phyloP scores from a whole-genome alignment of 2,113 vertebrate genomes.

The Sinosuthora webbiana region DNA sequence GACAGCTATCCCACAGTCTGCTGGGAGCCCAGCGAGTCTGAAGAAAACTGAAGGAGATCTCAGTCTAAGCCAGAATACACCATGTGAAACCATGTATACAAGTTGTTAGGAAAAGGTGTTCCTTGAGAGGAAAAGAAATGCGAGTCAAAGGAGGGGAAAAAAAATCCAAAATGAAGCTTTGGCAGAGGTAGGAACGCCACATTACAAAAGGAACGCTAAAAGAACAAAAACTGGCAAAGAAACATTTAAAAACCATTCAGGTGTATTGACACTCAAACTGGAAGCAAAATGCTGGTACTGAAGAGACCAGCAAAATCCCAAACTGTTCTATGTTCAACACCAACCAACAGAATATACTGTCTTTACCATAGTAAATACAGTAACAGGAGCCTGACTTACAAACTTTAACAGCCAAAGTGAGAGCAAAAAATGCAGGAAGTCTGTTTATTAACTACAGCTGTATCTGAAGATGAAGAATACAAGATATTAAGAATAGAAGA shows the following conservation, averaged over 20 bases:
- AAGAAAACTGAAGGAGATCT: background rate
- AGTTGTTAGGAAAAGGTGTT: background rate
- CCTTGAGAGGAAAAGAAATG: background rate
- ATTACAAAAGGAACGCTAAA: background rate
- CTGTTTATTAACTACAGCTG: background rate
- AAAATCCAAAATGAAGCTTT: background rate
- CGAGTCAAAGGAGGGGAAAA: accelerated
- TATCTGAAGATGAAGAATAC: background rate
- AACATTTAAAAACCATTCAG: background rate
- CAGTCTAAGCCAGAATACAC: background rate
- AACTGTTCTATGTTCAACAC: background rate
- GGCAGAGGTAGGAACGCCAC: background rate
- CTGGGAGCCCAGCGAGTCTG: background rate
- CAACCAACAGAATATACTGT: background rate
- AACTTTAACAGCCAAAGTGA: background rate
- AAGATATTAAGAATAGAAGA: background rate
- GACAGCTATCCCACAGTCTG: background rate
- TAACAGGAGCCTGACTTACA: background rate
- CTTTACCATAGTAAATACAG: background rate
- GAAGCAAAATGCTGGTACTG: background rate
- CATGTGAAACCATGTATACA: accelerated
- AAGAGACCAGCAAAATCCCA: background rate
- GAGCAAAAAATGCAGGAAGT: background rate
- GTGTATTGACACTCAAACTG: background rate
- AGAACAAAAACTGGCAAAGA: background rate